Evolutionary conservation across 2,797 vertebrate genomes (phyloP), one percentile per base, ranked within the genome.

Genomic region (Meriones psammophilus): DNA sequence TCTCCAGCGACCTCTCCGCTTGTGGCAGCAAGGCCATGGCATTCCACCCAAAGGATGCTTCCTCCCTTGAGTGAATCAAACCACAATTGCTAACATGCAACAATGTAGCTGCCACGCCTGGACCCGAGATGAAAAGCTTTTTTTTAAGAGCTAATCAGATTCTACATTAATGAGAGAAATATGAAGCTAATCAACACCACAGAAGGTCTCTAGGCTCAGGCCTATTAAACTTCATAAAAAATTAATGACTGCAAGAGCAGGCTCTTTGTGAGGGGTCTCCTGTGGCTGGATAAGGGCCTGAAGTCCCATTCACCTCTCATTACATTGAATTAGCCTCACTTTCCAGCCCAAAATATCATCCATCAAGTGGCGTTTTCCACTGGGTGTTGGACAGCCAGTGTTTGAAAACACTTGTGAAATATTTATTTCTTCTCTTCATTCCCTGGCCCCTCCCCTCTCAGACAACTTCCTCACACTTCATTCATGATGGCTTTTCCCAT

Each of bases 201-300:
- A 98, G 98, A 98, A 98, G 97, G 98, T 99, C 99, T 99, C 99
- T 97, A 97, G 98, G 98, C 99, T 98, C 96, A 98, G 98, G 98
- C 98, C 99, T 99, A 99, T 99, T 99, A 99, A 98, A 99, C 98
- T 98, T 98, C 98, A 98, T 99, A 99, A 99, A 99, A 99, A 99
- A 99, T 99, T 99, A 99, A 99, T 99, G 99, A 99, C 98, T 98
- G 98, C 98, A 98, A 98, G 98, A 99, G 98, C 98, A 98, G 98
- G 99, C 98, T 98, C 97, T 96, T 99, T 99, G 98, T 98, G 98
- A 99, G 98, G 98, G 98, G 98, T 99, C 99, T 99, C 99, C 98
- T 97, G 98, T 98, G 99, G 98, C 98, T 96, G 96, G 69, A 86
- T 97, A 95, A 97, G 97, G 96, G 73, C 98, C 98, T 97, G 81